phyloP scores from a whole-genome alignment of 1,140 invertebrate genomes.

The Drosophila oshimai region DNA sequence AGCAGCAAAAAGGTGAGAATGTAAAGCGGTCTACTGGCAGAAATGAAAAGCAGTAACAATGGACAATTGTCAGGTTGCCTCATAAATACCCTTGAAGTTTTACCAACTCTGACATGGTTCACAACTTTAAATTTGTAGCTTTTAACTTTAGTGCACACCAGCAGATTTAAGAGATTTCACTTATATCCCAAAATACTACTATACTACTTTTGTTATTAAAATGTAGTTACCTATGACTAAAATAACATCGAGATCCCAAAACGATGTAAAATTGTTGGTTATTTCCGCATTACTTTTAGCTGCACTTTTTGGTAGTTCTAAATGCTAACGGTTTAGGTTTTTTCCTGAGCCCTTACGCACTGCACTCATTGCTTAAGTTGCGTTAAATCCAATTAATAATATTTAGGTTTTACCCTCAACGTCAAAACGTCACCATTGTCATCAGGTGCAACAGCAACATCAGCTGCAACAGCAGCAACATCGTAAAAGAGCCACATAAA shows the following conservation, averaged over 20 bases:
- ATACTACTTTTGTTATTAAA: too few species aligned
- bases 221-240: too few species aligned
- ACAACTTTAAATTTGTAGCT: background rate
- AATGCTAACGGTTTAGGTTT: background rate
- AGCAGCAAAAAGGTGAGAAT: conserved; percentile 39
- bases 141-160: background rate
- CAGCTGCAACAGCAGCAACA: background rate
- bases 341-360: conserved; percentile 18
- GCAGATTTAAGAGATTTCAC: too few species aligned
- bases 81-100: conserved; percentile 12
- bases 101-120: background rate
- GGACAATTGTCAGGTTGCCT: conserved; percentile 9
- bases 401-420: background rate
- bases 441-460: background rate
- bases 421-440: background rate
- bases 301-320: too few species aligned
- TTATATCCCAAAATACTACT: too few species aligned
- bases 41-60: conserved; percentile 25
- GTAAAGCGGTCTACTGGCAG: conserved; percentile 24
- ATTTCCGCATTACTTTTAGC: too few species aligned
- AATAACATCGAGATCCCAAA: too few species aligned
- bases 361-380: conserved; percentile 55
- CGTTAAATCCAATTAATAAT: conserved; percentile 74
- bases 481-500: background rate
- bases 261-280: too few species aligned